Conservation (phyloP, 2,113 vertebrate species). For the Chunga burmeisteri region DNA sequence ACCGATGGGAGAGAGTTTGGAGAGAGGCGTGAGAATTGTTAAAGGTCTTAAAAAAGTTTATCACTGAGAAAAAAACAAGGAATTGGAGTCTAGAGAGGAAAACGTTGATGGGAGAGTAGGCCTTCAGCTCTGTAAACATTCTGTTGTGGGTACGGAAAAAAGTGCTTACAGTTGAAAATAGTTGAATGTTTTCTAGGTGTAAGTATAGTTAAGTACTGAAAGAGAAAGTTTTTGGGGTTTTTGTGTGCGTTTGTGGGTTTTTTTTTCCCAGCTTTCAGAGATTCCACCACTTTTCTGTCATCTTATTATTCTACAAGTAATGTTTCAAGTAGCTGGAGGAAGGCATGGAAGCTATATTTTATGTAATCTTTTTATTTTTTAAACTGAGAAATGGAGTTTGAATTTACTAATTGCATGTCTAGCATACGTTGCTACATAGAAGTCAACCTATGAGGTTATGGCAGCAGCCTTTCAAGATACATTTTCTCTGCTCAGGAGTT, state of each 20-base stretch:
- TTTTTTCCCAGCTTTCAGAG: background rate
- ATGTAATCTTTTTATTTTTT: background rate
- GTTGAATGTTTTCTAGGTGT: background rate
- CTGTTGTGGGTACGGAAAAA: no score
- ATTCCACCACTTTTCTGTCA: background rate
- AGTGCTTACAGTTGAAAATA: background rate
- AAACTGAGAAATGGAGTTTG: background rate
- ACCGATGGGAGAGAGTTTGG: rapidly evolving
- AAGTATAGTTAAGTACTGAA: background rate
- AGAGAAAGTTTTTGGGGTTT: background rate
- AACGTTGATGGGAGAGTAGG: background rate
- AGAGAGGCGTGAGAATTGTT: rapidly evolving
- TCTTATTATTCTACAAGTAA: background rate
- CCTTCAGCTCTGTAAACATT: background rate
- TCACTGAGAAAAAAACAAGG: background rate
- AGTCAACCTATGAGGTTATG: background rate
- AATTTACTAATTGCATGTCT: background rate
- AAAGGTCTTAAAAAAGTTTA: background rate
- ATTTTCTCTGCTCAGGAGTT: background rate
- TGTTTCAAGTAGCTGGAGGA: background rate
- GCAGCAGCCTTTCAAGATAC: background rate
- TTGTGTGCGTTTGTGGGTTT: background rate
- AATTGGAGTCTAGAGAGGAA: background rate
- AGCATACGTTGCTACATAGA: background rate
- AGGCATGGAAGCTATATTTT: background rate